Evolutionary conservation across 2,113 vertebrate species (phyloP), one percentile per base, ranked within the genome.

Genomic region (Dasypus novemcinctus): DNA sequence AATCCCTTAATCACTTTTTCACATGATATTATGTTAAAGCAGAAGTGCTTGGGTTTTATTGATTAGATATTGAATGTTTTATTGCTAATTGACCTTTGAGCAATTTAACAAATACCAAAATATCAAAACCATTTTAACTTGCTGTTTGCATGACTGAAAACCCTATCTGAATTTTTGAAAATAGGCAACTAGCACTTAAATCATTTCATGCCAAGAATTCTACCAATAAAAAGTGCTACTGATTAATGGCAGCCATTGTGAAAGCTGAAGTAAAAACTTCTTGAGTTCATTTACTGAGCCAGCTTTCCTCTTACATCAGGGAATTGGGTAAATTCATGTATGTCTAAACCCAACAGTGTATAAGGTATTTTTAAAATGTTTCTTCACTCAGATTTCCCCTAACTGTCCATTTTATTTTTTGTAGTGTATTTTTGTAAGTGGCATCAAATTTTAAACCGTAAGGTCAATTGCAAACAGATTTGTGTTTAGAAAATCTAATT

Each of bases 401-500:
- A 46, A 4, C 49, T 78, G 33, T 82, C 96, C n/a, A 86, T 83
- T 90, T 91, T 86, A 69, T 95, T 59, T 46, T 82, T 87, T 91
- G 21, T 87, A 75, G 29, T 93, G 2, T 90, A 71, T 93, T 93
- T 92, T 72, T 95, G 8, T 91, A 93, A 91, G 33, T 92, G 87
- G 21, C 59, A 85, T 89, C 41, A 85, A 74, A 81, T 87, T 5
- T n/a, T 94, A 84, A 87, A 38, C 93, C 36, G 75, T 79, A 63
- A 49, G 12, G 10, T 96, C 74, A 49, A 23, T 92, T 85, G 89
- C 54, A 93, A 95, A 93, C 36, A 86, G 94, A 96, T 88, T 86
- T 90, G 36, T 66, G 27, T 87, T 78, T 61, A 81, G n/a, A 91
- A 43, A 96, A 46, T 92, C 91, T 97, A 86, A 23, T 79, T 66